A percentile compares a stretch with the other conserved stretches of the same genome.
These are phyloP conservation scores for Coendou prehensilis DNA, from an alignment of 2,797 vertebrate species.

Conservation along the genomic window DNA sequence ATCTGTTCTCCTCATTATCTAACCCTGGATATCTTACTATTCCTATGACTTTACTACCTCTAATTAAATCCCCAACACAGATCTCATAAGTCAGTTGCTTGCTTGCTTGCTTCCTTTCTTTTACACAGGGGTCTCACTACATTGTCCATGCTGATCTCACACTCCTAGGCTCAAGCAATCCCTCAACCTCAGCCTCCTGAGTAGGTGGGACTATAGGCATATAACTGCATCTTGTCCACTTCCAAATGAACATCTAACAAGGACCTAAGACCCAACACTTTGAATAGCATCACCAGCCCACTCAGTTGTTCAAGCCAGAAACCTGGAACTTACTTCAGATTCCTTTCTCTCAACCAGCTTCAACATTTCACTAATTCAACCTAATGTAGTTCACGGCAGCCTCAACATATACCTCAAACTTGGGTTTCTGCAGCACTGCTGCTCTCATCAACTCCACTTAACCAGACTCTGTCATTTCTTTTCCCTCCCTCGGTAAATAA, in stretches of 20 bases:
- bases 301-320: constrained; percentile 45
- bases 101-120: neutral
- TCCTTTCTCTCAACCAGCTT: neutral
- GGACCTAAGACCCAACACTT: neutral
- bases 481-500: neutral
- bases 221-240: neutral
- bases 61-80: neutral
- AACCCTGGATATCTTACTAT: neutral
- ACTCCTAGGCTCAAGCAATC: neutral
- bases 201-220: neutral
- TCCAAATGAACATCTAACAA: neutral
- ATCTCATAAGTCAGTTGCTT: neutral
- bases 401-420: neutral
- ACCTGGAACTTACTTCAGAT: neutral
- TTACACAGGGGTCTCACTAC: neutral
- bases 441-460: neutral
- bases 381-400: neutral
- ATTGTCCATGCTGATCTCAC: neutral
- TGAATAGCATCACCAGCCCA: neutral
- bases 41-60: neutral
- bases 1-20: neutral
- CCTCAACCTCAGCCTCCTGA: neutral
- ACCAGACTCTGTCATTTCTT: neutral
- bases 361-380: neutral
- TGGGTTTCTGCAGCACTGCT: neutral